Evolutionary conservation across 2,888 invertebrate species (phyloP), one percentile per base, ranked within the genome.

Genomic region (Phanerotoma sp.): DNA sequence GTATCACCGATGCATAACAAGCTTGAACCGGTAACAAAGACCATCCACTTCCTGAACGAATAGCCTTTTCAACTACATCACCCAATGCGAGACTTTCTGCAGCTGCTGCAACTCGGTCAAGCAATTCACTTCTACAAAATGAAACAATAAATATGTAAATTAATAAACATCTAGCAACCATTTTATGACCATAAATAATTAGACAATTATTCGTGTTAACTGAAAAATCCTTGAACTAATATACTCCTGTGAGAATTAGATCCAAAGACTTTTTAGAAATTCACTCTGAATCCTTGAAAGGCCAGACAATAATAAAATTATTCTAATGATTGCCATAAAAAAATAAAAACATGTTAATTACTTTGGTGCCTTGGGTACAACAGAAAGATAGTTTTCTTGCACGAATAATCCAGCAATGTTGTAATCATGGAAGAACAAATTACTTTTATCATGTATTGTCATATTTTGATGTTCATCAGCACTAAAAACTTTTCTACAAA

Each of bases 401-500:
- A 99, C 95, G 79, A 99, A 99, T 11, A 99, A 81, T 2, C 97
- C 94, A n/a, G 89, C 88, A 61, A 99, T 83, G 69, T 88, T 93
- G 79, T 99, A 99, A 81, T 99, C 99, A 70, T 93, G 88, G 79
- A 98, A 99, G 80, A 98, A 99, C 51, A 99, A 80, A 73, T 92
- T 91, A 52, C 88, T 86, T 76, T 90, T 94, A 72, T 96, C 95
- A 62, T 84, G 80, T 6, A 94, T 80, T 30, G 79, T 83, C 91
- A 92, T 92, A 0, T 75, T 81, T 71, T 87, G 87, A 68, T 91
- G 91, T 46, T 92, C 89, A 42, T 86, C 84, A 25, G 84, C 82
- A 0, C 87, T 87, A 75, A 99, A 96, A 11, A 97, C 94, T 77
- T 91, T 91, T 46, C 89, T 84, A 35, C 91, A 83, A 1, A 94